Percentiles rank a stretch among this genome's conserved stretches.
These are phyloP conservation scores for Sinodicranocentrus sp. DNA, from an alignment of 2,888 invertebrate species.

Conservation along the genomic window DNA sequence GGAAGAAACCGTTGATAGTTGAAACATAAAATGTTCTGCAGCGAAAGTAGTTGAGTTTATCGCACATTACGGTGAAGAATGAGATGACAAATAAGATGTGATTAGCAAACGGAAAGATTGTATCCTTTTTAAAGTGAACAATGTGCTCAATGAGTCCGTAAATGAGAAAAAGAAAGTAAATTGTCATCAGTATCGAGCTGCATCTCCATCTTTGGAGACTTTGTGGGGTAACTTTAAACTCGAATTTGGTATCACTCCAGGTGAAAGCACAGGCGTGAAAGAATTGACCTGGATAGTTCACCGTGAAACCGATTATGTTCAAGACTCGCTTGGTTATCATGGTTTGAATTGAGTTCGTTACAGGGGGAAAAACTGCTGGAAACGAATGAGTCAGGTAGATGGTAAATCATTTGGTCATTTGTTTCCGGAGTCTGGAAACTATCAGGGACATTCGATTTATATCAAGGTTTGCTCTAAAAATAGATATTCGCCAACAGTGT, in stretches of 20 bases:
- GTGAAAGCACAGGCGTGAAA: conserved; percentile 31
- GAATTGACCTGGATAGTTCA: conserved; percentile 38
- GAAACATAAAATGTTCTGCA: conserved; percentile 23
- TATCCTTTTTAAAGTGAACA: conserved; percentile 15
- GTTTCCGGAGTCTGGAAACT: too few species aligned
- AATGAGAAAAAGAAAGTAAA: conserved; percentile 49
- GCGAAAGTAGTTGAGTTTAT: conserved; percentile 43
- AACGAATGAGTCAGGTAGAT: too few species aligned
- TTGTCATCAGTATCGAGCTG: conserved; percentile 36
- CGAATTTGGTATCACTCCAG: conserved; percentile 20
- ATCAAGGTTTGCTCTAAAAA: too few species aligned
- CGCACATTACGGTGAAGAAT: conserved; percentile 34
- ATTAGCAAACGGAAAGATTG: conserved; percentile 20
- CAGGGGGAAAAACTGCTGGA: too few species aligned
- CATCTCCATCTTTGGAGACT: conserved; percentile 29
- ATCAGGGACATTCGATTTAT: too few species aligned
- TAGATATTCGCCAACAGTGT: too few species aligned
- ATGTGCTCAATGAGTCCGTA: conserved; percentile 4
- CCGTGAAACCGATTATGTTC: conserved; percentile 40
- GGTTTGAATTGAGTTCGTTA: too few species aligned
- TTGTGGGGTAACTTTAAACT: conserved; percentile 15
- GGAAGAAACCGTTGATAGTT: conserved; percentile 28
- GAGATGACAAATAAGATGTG: conserved; percentile 27
- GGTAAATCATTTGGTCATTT: too few species aligned
- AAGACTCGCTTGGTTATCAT: conserved; percentile 38